Conservation (phyloP, 2,797 vertebrate species). For the Pogonophryne albipinna region DNA sequence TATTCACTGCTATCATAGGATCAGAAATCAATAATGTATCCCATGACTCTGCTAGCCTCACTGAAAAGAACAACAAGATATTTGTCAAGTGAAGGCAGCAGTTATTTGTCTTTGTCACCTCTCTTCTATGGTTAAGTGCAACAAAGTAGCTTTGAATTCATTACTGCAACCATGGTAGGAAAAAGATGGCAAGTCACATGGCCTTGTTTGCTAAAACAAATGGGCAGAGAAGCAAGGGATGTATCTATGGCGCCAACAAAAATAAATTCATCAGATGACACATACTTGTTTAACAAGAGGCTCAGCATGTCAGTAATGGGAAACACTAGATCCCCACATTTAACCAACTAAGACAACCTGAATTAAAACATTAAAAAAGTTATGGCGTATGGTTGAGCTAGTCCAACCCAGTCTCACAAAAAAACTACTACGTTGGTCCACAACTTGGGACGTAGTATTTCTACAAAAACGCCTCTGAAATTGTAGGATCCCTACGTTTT, state of each 20-base stretch:
- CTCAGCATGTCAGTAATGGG: not conserved
- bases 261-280: slow-evolving; percentile 4
- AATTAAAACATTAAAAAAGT: slow-evolving; percentile 20
- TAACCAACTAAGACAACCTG: slow-evolving; percentile 20
- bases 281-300: slow-evolving; percentile 1
- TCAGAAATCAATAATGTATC: slow-evolving; percentile 73
- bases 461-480: no score
- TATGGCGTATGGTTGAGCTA: slow-evolving; percentile 32
- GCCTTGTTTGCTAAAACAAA: not conserved
- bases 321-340: slow-evolving; percentile 3
- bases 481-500: no score
- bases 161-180: slow-evolving; percentile 10
- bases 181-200: not conserved
- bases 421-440: no score
- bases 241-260: slow-evolving; percentile 10
- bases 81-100: slow-evolving; percentile 68
- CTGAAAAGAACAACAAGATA: slow-evolving; percentile 59
- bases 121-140: slow-evolving; percentile 46
- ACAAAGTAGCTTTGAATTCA: slow-evolving; percentile 33
- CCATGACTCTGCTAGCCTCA: slow-evolving; percentile 51
- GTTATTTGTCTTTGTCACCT: slow-evolving; percentile 64
- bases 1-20: slow-evolving; percentile 58
- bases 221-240: not conserved
- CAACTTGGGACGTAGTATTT: no score
- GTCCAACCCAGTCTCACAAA: not conserved